Evolutionary conservation across 2,888 invertebrate species (phyloP).

Genomic region (Lasioglossum calceatum): DNA sequence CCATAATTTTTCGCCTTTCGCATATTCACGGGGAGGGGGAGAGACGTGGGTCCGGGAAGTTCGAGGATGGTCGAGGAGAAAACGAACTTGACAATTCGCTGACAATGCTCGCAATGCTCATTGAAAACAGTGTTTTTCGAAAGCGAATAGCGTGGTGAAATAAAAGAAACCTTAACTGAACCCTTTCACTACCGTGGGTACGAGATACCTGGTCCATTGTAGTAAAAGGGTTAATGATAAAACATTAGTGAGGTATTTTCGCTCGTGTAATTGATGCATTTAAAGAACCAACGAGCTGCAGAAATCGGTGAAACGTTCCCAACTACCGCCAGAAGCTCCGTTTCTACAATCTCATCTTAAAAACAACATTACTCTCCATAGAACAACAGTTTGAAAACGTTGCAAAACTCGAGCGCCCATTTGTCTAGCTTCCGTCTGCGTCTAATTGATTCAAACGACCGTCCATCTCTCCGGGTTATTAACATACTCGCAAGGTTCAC

Average conservation of each 20-base stretch:
- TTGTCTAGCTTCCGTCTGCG: constrained; percentile 11
- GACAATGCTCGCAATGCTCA: not conserved
- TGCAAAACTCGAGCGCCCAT: not conserved
- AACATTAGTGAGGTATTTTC: not conserved
- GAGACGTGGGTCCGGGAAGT: not conserved
- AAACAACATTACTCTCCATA: not conserved
- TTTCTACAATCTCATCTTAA: no score
- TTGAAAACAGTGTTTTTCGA: no score
- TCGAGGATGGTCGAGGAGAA: constrained; percentile 5
- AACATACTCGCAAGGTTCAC: constrained; percentile 9
- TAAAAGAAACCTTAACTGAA: not conserved
- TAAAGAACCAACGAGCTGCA: not conserved
- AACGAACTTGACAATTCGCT: constrained; percentile 19
- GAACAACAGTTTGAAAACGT: not conserved
- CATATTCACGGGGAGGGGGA: not conserved
- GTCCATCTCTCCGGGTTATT: not conserved
- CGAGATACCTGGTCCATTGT: no score
- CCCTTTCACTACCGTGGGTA: no score
- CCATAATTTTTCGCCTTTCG: constrained; percentile 41
- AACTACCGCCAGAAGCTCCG: no score
- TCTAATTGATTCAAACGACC: constrained; percentile 34
- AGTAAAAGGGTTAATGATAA: not conserved
- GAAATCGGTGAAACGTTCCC: no score
- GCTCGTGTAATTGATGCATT: not conserved
- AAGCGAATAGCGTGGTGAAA: no score